A percentile compares a stretch with the other conserved stretches of the same genome.
These are phyloP conservation scores for Acrocephalus scirpaceus DNA, from an alignment of 2,797 vertebrate genomes.

Conservation along the genomic window DNA sequence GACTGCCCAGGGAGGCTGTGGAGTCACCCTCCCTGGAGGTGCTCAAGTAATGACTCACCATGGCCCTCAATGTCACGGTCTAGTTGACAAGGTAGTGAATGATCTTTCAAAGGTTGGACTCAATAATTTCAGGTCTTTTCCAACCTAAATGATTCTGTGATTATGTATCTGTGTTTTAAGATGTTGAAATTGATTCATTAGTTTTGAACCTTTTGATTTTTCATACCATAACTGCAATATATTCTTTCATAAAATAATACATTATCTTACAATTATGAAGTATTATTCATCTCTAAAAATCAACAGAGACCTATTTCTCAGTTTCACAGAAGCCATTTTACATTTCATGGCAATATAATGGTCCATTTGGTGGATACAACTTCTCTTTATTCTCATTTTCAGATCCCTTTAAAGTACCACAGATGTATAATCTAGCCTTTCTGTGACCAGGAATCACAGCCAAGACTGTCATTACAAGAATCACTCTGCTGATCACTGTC, in stretches of 20 bases:
- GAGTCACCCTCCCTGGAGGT: neutral
- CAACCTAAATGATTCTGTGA: neutral
- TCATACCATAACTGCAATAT: neutral
- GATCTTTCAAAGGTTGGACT: neutral
- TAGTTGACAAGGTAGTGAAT: neutral
- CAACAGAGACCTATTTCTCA: neutral
- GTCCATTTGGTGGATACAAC: neutral
- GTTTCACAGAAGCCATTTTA: neutral
- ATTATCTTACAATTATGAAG: neutral
- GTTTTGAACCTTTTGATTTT: neutral
- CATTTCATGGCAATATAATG: neutral
- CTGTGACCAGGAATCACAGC: neutral
- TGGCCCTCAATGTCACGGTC: rapidly evolving
- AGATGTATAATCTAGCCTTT: neutral
- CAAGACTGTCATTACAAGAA: neutral
- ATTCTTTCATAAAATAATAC: neutral
- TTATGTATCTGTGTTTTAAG: neutral
- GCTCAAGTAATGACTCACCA: neutral
- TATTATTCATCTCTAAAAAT: neutral
- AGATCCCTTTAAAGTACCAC: neutral
- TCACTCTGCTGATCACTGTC: neutral
- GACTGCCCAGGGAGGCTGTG: neutral
- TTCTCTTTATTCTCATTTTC: conserved; percentile 24
- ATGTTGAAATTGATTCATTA: neutral
- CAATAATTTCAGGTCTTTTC: neutral